A percentile compares a stretch with the other conserved stretches of the same genome.
phyloP scores from a whole-genome alignment of 2,888 invertebrate species.

The Xestia xanthographa region DNA sequence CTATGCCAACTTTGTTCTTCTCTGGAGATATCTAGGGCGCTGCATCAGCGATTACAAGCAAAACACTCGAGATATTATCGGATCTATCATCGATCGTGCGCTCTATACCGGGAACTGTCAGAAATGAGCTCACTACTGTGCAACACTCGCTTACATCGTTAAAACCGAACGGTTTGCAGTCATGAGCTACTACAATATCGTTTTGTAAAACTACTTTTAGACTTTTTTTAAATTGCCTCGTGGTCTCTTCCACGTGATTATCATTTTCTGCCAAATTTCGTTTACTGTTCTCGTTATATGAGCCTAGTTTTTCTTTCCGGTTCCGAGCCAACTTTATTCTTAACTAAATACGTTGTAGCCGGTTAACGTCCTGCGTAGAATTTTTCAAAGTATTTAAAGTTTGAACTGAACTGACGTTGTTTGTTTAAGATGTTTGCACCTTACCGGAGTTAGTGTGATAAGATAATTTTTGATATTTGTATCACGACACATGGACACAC shows the following conservation, averaged over 20 bases:
- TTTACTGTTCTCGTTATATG: slow-evolving; percentile 59
- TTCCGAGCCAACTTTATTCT: slow-evolving; percentile 70
- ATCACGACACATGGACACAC: slow-evolving; percentile 73
- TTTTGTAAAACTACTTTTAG: slow-evolving; percentile 50
- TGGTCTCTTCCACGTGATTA: slow-evolving; percentile 64
- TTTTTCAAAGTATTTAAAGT: slow-evolving; percentile 62
- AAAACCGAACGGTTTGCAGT: slow-evolving; percentile 28
- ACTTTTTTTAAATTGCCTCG: slow-evolving; percentile 50
- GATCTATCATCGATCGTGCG: slow-evolving; percentile 67
- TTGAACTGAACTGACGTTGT: slow-evolving; percentile 69
- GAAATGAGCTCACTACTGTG: slow-evolving; percentile 46
- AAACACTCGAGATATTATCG: slow-evolving; percentile 78
- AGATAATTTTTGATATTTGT: slow-evolving; percentile 85
- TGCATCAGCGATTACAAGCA: slow-evolving; percentile 78
- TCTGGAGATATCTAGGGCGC: slow-evolving; percentile 86
- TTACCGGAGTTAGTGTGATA: slow-evolving; percentile 78
- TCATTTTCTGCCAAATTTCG: slow-evolving; percentile 70
- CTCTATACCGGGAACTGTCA: slow-evolving; percentile 61
- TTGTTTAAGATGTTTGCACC: slow-evolving; percentile 83
- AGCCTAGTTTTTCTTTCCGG: slow-evolving; percentile 62
- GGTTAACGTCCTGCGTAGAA: slow-evolving; percentile 69
- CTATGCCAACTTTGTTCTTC: slow-evolving; percentile 89
- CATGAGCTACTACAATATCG: slow-evolving; percentile 46
- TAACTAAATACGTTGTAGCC: slow-evolving; percentile 58
- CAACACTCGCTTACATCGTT: slow-evolving; percentile 24